A percentile compares a stretch with the other conserved stretches of the same genome.
Conservation (phyloP, 2,888 invertebrate species). For the Leptogaster cylindrica region DNA sequence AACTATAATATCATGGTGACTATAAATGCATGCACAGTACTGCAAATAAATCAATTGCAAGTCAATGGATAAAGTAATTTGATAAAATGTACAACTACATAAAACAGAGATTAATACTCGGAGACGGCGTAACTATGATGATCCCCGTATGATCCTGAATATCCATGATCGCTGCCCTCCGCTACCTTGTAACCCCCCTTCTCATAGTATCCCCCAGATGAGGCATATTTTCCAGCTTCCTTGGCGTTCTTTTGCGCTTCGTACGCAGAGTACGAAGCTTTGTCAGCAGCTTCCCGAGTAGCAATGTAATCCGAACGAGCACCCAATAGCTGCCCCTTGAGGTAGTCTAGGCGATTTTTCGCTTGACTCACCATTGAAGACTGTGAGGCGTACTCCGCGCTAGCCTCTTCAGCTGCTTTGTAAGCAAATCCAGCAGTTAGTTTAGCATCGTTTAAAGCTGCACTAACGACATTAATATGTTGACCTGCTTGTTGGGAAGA, state of each 20-base stretch:
- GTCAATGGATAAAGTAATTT: no score
- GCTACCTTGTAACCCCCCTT: no score
- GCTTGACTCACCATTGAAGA: slow-evolving; percentile 80
- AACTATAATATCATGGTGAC: no score
- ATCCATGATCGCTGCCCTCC: no score
- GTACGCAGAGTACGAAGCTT: slow-evolving; percentile 71
- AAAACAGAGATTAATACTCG: no score
- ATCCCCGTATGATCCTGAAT: no score
- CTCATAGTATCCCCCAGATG: no score
- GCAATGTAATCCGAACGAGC: slow-evolving; percentile 78
- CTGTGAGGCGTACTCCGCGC: slow-evolving; percentile 77
- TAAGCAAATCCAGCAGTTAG: slow-evolving; percentile 75
- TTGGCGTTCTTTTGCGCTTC: slow-evolving; percentile 66
- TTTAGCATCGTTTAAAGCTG: slow-evolving; percentile 77
- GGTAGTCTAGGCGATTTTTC: slow-evolving; percentile 69
- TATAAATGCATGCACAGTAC: no score
- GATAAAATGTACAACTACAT: no score
- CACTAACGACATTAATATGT: slow-evolving; percentile 72
- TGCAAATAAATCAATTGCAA: no score
- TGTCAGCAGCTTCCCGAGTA: slow-evolving; percentile 74
- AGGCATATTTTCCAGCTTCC: background rate
- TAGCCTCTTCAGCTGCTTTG: slow-evolving; percentile 75
- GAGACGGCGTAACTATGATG: no score
- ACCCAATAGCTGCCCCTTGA: slow-evolving; percentile 72
- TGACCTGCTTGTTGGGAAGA: slow-evolving; percentile 76